Percentiles rank a stretch among this genome's conserved stretches.
Conservation (phyloP, 1,140 invertebrate genomes). For the Phenacoccus solenopsis region DNA sequence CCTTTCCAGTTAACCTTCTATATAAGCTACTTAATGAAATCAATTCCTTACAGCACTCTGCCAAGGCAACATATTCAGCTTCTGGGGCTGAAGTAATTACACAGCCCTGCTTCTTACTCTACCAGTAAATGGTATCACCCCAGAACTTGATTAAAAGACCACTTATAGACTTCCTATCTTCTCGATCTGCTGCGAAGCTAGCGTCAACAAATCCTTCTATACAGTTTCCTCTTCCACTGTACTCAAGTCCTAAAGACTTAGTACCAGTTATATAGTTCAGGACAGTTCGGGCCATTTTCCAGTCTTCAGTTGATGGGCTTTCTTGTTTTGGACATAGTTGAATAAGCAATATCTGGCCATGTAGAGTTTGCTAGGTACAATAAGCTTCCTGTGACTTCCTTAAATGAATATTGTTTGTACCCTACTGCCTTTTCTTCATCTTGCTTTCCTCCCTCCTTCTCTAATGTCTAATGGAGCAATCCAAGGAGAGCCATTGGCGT, state of each 20-base stretch:
- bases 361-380: no score
- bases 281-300: conserved; percentile 7
- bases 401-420: no score
- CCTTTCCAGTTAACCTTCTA: neutral
- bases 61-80: conserved; percentile 22
- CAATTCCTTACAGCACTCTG: conserved; percentile 24
- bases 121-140: conserved; percentile 20
- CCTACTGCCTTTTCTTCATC: no score
- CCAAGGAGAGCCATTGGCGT: no score
- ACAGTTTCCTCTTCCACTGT: neutral
- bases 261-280: conserved; percentile 20
- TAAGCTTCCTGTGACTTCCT: no score
- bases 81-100: conserved; percentile 19
- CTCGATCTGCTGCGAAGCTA: conserved; percentile 18
- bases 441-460: no score
- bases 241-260: neutral
- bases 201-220: conserved; percentile 22
- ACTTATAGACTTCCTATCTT: conserved; percentile 17
- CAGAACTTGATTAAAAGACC: conserved; percentile 22
- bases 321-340: neutral
- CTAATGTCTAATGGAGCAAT: no score
- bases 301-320: conserved; percentile 20
- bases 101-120: conserved; percentile 20
- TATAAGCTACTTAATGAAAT: conserved; percentile 21
- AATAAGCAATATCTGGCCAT: neutral